A percentile compares a stretch with the other conserved stretches of the same genome.
Evolutionary conservation across 1,140 invertebrate species (phyloP).

Genomic region (Zaprionus gabonicus): DNA sequence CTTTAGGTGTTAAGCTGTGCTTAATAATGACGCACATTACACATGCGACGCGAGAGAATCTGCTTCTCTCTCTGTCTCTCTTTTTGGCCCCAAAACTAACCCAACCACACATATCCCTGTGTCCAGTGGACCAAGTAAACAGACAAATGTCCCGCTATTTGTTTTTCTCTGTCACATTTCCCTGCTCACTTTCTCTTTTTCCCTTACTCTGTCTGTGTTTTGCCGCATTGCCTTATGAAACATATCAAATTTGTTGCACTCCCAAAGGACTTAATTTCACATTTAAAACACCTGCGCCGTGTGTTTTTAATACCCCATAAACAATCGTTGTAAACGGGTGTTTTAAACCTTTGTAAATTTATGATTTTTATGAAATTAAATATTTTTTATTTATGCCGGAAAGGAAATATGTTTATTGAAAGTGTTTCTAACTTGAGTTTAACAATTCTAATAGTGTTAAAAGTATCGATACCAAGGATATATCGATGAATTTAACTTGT

Average conservation of each 20-base stretch:
- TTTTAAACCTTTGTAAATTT: slow-evolving; percentile 8
- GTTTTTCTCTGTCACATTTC: slow-evolving; percentile 51
- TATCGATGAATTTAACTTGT: too few species aligned
- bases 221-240: slow-evolving; percentile 11
- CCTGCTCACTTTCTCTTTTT: slow-evolving; percentile 2
- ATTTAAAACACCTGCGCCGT: slow-evolving; percentile 64
- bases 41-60: slow-evolving; percentile 66
- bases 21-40: slow-evolving; percentile 73
- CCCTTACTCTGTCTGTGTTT: not conserved
- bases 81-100: slow-evolving; percentile 11
- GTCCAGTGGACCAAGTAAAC: slow-evolving; percentile 15
- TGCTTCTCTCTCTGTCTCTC: slow-evolving; percentile 25
- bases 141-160: slow-evolving; percentile 68
- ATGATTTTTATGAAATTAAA: not conserved
- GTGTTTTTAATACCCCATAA: slow-evolving; percentile 31
- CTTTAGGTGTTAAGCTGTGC: slow-evolving; percentile 60
- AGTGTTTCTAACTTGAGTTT: too few species aligned
- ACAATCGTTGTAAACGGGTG: slow-evolving; percentile 15
- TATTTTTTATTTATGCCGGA: not conserved
- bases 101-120: slow-evolving; percentile 15
- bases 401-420: not conserved
- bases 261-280: slow-evolving; percentile 62
- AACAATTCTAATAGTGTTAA: too few species aligned
- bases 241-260: slow-evolving; percentile 53
- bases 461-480: too few species aligned